Percentiles rank a stretch among this genome's conserved stretches.
These are phyloP conservation scores for Alosa alosa DNA, from an alignment of 2,113 vertebrate genomes.

Conservation along the genomic window DNA sequence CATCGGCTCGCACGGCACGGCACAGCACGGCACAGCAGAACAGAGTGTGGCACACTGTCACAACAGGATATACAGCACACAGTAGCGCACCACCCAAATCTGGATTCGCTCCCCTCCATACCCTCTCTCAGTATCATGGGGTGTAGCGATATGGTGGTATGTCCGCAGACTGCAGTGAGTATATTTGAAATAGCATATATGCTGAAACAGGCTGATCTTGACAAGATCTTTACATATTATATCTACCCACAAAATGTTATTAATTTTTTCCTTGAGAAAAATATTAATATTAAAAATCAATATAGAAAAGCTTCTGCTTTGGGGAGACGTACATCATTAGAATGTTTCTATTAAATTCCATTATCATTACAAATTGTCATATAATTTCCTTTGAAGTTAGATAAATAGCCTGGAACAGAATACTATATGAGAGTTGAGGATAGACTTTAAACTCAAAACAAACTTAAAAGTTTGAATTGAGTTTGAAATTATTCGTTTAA, in stretches of 20 bases:
- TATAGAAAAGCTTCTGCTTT: no score
- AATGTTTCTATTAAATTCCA: no score
- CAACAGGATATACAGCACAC: neutral
- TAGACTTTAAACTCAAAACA: no score
- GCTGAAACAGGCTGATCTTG: neutral
- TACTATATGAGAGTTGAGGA: neutral
- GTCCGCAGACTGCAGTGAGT: neutral
- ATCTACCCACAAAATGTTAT: neutral
- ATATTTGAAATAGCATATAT: neutral
- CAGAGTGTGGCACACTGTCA: neutral
- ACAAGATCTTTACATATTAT: neutral
- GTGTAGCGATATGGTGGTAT: no score
- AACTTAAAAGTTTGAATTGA: no score
- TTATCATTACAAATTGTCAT: neutral
- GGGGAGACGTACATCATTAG: no score
- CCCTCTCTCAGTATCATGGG: no score
- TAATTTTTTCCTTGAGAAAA: neutral
- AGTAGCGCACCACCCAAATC: no score
- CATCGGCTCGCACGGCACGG: neutral
- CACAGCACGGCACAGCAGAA: neutral
- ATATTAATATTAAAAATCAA: neutral
- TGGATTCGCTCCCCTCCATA: neutral
- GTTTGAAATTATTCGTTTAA: no score
- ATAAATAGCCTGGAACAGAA: no score
- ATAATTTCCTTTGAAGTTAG: neutral